Percentiles rank a stretch among this genome's conserved stretches.
phyloP scores from a whole-genome alignment of 2,113 vertebrate genomes.

The Phalacrocorax brasilianus region DNA sequence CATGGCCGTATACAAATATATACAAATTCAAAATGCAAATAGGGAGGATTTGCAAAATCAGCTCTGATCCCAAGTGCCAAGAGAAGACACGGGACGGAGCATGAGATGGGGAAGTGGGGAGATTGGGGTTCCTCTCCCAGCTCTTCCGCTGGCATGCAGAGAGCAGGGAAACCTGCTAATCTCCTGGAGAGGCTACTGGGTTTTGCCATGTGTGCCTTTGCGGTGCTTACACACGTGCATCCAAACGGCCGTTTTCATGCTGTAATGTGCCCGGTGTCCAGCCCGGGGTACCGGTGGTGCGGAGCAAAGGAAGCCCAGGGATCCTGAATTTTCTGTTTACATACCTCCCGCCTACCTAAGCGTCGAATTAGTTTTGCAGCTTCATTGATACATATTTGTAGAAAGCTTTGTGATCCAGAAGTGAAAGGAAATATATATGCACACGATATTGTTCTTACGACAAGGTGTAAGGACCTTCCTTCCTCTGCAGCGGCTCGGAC shows the following conservation, averaged over 20 bases:
- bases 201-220: accelerated
- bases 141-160: neutral
- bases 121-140: neutral
- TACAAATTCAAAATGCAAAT: conserved; percentile 33
- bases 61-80: neutral
- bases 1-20: neutral
- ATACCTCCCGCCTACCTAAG: neutral
- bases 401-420: neutral
- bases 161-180: neutral
- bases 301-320: neutral
- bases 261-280: neutral
- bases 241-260: neutral
- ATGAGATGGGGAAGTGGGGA: neutral
- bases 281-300: accelerated
- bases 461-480: neutral
- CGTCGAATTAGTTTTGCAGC: neutral
- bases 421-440: neutral
- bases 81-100: neutral
- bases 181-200: neutral
- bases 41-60: neutral
- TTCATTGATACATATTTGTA: neutral
- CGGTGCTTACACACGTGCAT: neutral
- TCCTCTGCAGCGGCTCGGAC: neutral
- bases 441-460: neutral
- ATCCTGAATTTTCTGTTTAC: neutral